Evolutionary conservation across 2,797 vertebrate genomes (phyloP).

Genomic region (Orestias chungarensis): DNA sequence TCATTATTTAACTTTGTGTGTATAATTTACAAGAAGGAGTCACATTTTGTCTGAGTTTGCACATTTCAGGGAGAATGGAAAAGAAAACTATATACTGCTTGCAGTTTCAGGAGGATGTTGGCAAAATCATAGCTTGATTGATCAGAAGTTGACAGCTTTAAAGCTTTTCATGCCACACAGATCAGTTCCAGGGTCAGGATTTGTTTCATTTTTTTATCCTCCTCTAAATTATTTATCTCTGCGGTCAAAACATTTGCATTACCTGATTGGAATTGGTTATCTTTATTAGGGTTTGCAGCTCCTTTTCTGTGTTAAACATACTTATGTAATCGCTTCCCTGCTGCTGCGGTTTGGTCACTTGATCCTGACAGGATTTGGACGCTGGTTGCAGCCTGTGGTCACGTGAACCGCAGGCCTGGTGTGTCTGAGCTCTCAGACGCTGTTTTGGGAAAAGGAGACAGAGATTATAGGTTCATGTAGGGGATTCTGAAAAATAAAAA

Average conservation of each 20-base stretch:
- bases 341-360: constrained; percentile 59
- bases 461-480: constrained; percentile 66
- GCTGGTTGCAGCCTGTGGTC: constrained; percentile 55
- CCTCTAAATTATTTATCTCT: constrained; percentile 47
- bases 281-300: constrained; percentile 69
- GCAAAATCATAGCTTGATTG: constrained; percentile 51
- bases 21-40: constrained; percentile 18
- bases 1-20: constrained; percentile 39
- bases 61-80: constrained; percentile 27
- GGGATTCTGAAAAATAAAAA: constrained; percentile 47
- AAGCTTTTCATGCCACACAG: constrained; percentile 37
- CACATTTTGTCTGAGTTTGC: background rate
- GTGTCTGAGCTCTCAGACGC: constrained; percentile 66
- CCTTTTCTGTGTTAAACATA: constrained; percentile 62
- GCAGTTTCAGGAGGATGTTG: constrained; percentile 34
- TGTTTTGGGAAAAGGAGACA: constrained; percentile 50
- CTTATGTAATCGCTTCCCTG: constrained; percentile 75
- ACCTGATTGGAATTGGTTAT: constrained; percentile 73
- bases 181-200: constrained; percentile 16
- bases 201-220: constrained; percentile 36
- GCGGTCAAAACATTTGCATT: constrained; percentile 53
- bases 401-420: constrained; percentile 64
- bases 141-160: constrained; percentile 42
- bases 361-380: constrained; percentile 72
- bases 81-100: constrained; percentile 55